These are phyloP conservation scores for Hycleus cichorii DNA, from an alignment of 1,140 invertebrate species.

Conservation along the genomic window DNA sequence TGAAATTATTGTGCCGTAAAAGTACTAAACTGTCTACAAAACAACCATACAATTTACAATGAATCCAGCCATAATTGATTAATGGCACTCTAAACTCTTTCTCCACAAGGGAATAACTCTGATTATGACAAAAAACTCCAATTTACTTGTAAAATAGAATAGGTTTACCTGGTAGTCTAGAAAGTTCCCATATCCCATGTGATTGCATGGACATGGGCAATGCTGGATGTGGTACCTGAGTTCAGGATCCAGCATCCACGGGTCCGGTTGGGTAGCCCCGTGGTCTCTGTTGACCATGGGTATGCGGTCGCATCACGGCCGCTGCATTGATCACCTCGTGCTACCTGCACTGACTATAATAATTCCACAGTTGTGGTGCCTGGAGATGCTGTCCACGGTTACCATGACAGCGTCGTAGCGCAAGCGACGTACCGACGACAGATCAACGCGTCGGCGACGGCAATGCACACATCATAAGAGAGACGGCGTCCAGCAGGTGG, in stretches of 20 bases:
- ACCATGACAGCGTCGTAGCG: constrained; percentile 40
- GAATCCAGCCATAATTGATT: too few relatives aligned
- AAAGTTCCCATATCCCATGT: constrained; percentile 86
- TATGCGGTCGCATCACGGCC: constrained; percentile 25
- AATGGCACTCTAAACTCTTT: too few relatives aligned
- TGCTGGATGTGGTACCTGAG: constrained; percentile 77
- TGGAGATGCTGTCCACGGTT: constrained; percentile 29
- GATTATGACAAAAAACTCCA: too few relatives aligned
- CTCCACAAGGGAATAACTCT: too few relatives aligned
- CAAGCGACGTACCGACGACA: constrained; percentile 34
- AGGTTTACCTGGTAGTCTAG: constrained; percentile 75
- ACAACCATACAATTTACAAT: too few relatives aligned
- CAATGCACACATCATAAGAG: constrained; percentile 2
- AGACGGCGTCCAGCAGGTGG: constrained; percentile 3
- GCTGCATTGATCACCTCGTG: constrained; percentile 31
- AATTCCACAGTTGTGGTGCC: constrained; percentile 5
- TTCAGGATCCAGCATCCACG: constrained; percentile 53
- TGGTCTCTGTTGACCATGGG: constrained; percentile 31
- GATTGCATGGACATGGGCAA: constrained; percentile 81
- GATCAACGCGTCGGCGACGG: constrained; percentile 23
- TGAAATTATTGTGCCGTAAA: too few relatives aligned
- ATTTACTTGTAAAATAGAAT: too few relatives aligned
- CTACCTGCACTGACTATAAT: constrained; percentile 24
- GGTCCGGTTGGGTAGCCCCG: constrained; percentile 22
- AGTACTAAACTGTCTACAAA: too few relatives aligned